These are phyloP conservation scores for Tetanocera ferruginea DNA, from an alignment of 2,888 invertebrate species.

Conservation along the genomic window DNA sequence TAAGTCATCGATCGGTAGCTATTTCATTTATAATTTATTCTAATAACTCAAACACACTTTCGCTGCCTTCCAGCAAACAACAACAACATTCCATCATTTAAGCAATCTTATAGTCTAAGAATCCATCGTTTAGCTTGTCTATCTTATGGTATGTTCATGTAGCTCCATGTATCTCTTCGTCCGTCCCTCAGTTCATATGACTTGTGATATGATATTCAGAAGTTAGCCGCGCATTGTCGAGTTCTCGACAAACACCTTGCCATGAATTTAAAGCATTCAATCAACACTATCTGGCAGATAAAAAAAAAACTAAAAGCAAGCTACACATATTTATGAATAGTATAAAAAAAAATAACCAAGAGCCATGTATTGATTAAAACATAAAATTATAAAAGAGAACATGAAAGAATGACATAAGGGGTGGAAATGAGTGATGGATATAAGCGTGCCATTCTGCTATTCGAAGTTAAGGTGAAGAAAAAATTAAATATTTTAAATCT, in stretches of 20 bases:
- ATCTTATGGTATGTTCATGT: neutral
- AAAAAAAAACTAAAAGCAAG: neutral
- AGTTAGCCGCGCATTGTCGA: slow-evolving; percentile 14
- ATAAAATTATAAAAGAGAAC: neutral
- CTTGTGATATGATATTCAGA: slow-evolving; percentile 21
- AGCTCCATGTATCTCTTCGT: neutral
- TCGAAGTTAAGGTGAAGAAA: too few relatives aligned
- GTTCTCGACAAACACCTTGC: neutral
- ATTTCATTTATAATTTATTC: too few relatives aligned
- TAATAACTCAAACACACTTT: neutral
- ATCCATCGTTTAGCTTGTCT: neutral
- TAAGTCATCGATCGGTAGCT: too few relatives aligned
- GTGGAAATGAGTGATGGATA: neutral
- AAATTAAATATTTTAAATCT: too few relatives aligned
- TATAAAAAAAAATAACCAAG: neutral
- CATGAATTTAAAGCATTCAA: slow-evolving; percentile 27
- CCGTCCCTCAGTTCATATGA: neutral
- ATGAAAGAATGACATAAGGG: neutral
- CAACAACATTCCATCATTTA: neutral
- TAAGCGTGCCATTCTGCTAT: neutral
- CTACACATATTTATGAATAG: neutral
- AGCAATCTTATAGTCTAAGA: neutral
- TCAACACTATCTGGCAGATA: slow-evolving; percentile 19
- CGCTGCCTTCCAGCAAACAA: neutral
- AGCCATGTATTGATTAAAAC: neutral